phyloP scores from a whole-genome alignment of 2,797 vertebrate genomes.

The Lerista edwardsae region DNA sequence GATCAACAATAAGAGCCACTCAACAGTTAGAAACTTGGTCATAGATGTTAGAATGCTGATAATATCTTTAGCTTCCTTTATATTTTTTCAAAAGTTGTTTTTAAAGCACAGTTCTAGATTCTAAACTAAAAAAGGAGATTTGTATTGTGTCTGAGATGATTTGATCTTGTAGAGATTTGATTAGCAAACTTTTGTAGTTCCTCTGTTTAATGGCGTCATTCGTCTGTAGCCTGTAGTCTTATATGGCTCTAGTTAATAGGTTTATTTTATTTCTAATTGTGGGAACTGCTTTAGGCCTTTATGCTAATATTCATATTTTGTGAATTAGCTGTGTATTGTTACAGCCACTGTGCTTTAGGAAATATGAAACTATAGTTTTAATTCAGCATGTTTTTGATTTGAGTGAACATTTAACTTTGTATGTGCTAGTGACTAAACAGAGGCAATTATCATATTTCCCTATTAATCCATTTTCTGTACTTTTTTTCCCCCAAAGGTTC shows the following conservation, averaged over 20 bases:
- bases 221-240: slow-evolving; percentile 59
- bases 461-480: background rate
- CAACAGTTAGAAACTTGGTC: slow-evolving; percentile 57
- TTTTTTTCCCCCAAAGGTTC: background rate
- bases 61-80: slow-evolving; percentile 60
- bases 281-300: slow-evolving; percentile 52
- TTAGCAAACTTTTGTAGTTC: slow-evolving; percentile 65
- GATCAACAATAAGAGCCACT: slow-evolving; percentile 58
- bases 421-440: background rate
- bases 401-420: slow-evolving; percentile 14
- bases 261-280: slow-evolving; percentile 68
- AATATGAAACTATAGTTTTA: slow-evolving; percentile 50
- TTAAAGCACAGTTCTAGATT: slow-evolving; percentile 51
- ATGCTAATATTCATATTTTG: slow-evolving; percentile 61
- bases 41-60: slow-evolving; percentile 57
- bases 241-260: slow-evolving; percentile 52
- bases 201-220: slow-evolving; percentile 58
- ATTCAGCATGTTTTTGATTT: slow-evolving; percentile 20
- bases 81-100: slow-evolving; percentile 39
- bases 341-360: slow-evolving; percentile 47
- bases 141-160: slow-evolving; percentile 52
- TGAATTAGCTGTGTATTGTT: slow-evolving; percentile 63
- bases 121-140: slow-evolving; percentile 49
- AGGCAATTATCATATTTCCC: background rate
- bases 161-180: slow-evolving; percentile 62